Conservation (phyloP, 2,888 invertebrate genomes). For the Gymnoscelis rufifasciata region DNA sequence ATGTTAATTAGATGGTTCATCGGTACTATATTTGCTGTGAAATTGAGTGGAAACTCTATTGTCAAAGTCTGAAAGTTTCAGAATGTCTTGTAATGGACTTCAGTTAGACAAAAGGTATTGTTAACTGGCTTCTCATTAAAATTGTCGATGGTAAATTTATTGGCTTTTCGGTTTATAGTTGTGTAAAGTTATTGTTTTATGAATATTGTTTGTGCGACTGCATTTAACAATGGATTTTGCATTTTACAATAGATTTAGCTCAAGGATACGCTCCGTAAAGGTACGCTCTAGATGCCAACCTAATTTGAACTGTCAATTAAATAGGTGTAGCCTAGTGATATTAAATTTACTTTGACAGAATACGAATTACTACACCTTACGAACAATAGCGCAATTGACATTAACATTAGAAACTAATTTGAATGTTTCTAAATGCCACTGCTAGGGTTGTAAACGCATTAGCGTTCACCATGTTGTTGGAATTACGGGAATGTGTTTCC, state of each 20-base stretch:
- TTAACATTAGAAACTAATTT: slow-evolving; percentile 15
- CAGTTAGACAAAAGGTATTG: slow-evolving; percentile 51
- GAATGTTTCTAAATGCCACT: too few species aligned
- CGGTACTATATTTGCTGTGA: slow-evolving; percentile 50
- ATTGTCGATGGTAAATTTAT: slow-evolving; percentile 9
- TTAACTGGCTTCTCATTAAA: slow-evolving; percentile 5
- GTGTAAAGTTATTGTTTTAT: background rate
- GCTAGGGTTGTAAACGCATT: too few species aligned
- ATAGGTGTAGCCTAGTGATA: too few species aligned
- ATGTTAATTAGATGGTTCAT: slow-evolving; percentile 22
- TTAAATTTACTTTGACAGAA: background rate
- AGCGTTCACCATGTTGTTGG: too few species aligned
- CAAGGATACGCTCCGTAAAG: too few species aligned
- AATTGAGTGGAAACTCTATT: slow-evolving; percentile 63
- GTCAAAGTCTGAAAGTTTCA: slow-evolving; percentile 55
- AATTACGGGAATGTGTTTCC: too few species aligned
- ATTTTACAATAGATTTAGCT: too few species aligned
- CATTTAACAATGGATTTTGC: too few species aligned
- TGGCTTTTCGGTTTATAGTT: background rate
- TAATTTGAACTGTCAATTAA: too few species aligned
- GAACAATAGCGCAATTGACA: slow-evolving; percentile 15
- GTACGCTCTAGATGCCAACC: too few species aligned
- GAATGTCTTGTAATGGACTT: slow-evolving; percentile 57
- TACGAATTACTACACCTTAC: background rate
- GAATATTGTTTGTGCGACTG: too few species aligned